Percentiles rank a stretch among this genome's conserved stretches.
Conservation (phyloP, 2,797 vertebrate genomes). For the Streptopelia turtur region DNA sequence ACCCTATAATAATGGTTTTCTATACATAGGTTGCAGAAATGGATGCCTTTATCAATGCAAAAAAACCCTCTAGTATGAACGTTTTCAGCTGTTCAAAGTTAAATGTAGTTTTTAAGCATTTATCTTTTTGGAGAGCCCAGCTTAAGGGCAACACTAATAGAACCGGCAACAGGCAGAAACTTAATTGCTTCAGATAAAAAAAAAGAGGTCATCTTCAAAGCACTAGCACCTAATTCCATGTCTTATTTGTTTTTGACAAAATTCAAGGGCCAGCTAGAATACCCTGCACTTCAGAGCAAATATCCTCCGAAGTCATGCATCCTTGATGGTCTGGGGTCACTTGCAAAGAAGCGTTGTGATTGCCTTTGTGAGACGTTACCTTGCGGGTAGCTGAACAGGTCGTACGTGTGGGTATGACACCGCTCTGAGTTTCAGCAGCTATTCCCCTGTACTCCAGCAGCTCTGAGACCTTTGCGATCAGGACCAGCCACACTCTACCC, state of each 20-base stretch:
- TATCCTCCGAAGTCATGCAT: neutral
- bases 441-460: neutral
- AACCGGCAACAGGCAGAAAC: neutral
- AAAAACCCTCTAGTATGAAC: neutral
- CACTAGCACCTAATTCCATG: neutral
- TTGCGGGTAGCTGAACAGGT: neutral
- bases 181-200: neutral
- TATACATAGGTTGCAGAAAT: conserved; percentile 60
- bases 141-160: neutral
- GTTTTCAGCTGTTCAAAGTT: conserved; percentile 24
- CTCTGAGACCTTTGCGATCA: neutral
- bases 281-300: neutral
- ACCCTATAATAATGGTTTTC: conserved; percentile 62
- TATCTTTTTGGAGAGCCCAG: neutral
- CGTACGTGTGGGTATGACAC: neutral
- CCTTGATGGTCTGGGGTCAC: neutral
- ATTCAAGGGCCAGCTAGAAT: neutral
- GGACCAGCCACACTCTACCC: neutral
- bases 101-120: neutral
- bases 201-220: neutral
- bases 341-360: neutral
- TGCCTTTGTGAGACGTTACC: neutral
- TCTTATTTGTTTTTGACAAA: neutral
- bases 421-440: neutral
- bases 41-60: conserved; percentile 41